Base-by-base conservation (phyloP, 1,140 invertebrate species). In the Diachasma alloeum region DNA sequence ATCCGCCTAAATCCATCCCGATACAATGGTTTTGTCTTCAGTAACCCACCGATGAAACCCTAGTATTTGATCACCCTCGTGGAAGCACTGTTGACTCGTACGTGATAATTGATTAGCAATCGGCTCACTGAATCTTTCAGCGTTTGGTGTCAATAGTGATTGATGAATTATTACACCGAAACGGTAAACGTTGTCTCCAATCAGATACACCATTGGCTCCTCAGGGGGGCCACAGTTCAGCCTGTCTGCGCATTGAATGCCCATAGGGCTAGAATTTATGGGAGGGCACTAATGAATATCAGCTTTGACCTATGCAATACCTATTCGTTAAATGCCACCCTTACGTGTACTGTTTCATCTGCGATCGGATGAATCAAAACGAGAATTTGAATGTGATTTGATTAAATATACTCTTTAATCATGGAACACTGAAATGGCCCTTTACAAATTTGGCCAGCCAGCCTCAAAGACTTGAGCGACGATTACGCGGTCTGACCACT, bases 91-190 rank as follows among this genome's bases (percentile, higher is more conserved):
- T 69, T 69, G 17, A 69, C 67, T 69, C 67, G 67, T 37, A 31
- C n/a, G 67, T 69, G 36, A 37, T 69, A 69, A 69, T 69, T 24
- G 67, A 69, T 69, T 69, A 69, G 37, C 67, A 37, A 39, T 69
- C 36, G 67, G 67, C 17, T 69, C 67, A 69, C 26, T 69, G 67
- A 39, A 69, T 69, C 67, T 69, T 69, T 37, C 37, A 44, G 67
- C 15, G 26, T 42, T 69, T 37, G 67, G 36, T 69, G 19, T 69
- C 42, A 44, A 37, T 44, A 42, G 31, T 69, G 67, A 69, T 69
- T 69, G 67, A 69, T 69, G 67, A 69, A 69, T 69, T 69, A 69
- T 69, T 69, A 69, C 42, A 53, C n/a, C 48, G 48, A 53, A 53
- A 53, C 48, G 48, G 48, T 69, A 69, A 37, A 36, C 63, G 36